phyloP scores from a whole-genome alignment of 2,797 vertebrate species.

The Aselliscus stoliczkanus region DNA sequence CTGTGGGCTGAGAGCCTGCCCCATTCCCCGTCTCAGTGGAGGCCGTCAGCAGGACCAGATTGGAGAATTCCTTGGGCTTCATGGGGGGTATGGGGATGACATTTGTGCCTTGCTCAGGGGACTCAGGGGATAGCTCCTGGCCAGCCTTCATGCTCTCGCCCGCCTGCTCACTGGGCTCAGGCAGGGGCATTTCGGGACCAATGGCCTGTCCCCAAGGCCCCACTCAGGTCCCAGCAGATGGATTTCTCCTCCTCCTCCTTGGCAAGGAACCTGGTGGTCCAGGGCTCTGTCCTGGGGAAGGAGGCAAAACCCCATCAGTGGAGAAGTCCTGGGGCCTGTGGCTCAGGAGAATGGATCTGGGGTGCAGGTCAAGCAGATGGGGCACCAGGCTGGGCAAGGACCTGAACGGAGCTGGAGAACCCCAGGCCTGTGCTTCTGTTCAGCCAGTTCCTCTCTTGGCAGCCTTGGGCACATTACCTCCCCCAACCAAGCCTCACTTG shows the following conservation, averaged over 20 bases:
- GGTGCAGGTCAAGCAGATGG: neutral
- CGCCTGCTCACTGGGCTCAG: constrained; percentile 7
- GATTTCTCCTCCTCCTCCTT: neutral
- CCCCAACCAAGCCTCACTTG: neutral
- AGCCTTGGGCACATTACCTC: neutral
- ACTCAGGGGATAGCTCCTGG: neutral
- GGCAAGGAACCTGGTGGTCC: neutral
- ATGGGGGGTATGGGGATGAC: neutral
- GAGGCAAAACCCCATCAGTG: neutral
- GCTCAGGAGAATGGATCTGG: neutral
- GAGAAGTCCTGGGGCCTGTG: neutral
- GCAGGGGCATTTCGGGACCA: constrained; percentile 52
- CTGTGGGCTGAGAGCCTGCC: neutral
- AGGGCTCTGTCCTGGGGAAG: neutral
- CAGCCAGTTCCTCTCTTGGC: neutral
- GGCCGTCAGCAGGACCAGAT: constrained; percentile 57
- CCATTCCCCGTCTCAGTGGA: neutral
- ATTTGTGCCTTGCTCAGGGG: neutral
- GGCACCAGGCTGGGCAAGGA: neutral
- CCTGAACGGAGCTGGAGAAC: neutral
- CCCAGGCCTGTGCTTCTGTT: neutral
- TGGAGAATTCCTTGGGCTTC: constrained; percentile 61
- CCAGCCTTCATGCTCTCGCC: neutral
- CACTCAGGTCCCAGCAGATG: neutral
- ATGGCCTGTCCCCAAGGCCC: neutral